Evolutionary conservation across 2,888 invertebrate species (phyloP).

Genomic region (Xanthorhoe spadicearia): DNA sequence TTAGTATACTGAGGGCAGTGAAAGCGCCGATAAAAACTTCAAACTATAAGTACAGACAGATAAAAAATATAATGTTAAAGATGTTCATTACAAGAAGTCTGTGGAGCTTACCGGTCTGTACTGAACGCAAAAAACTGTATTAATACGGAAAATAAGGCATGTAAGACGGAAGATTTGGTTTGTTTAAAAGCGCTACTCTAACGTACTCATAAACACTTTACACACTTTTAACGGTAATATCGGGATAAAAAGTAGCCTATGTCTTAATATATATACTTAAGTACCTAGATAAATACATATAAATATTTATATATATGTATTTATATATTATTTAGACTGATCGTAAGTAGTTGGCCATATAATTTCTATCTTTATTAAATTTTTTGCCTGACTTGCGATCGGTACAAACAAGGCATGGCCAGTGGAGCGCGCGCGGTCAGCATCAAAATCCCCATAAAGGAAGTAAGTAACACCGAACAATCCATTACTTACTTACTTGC

Average conservation of each 20-base stretch:
- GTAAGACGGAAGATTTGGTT: too few species aligned
- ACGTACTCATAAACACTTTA: too few species aligned
- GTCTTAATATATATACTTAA: too few species aligned
- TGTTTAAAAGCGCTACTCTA: too few species aligned
- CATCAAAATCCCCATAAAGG: constrained; percentile 48
- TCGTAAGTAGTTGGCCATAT: too few species aligned
- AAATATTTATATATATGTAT: too few species aligned
- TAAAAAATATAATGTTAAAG: constrained; percentile 57
- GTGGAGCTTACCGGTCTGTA: constrained; percentile 54
- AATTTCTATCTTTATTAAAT: neutral
- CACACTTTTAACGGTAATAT: too few species aligned
- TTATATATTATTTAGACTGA: too few species aligned
- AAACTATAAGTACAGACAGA: constrained; percentile 49
- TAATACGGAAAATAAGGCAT: too few species aligned
- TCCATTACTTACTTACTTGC: constrained; percentile 50
- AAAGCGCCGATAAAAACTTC: constrained; percentile 55
- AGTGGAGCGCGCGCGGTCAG: constrained; percentile 53
- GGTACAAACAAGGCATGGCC: constrained; percentile 50
- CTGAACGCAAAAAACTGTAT: constrained; percentile 38
- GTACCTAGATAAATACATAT: too few species aligned
- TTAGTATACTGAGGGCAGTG: constrained; percentile 34
- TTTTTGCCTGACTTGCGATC: constrained; percentile 28
- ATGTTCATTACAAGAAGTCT: constrained; percentile 53
- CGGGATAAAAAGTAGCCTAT: too few species aligned
- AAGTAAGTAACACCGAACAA: constrained; percentile 47